phyloP scores from a whole-genome alignment of 2,113 vertebrate genomes.

The Platichthys flesus region DNA sequence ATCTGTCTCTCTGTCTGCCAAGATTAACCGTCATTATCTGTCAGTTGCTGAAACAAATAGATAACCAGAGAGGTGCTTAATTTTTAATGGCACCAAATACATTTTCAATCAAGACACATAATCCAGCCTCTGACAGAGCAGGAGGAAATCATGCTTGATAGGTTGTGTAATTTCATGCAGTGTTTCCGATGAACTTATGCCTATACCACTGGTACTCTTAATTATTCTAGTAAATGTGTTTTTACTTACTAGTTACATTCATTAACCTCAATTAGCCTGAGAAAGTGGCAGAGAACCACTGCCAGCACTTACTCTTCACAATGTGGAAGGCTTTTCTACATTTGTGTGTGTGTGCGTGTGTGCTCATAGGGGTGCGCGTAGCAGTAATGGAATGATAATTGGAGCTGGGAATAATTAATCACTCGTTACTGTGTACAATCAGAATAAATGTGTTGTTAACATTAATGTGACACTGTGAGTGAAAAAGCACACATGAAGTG shows the following conservation, averaged over 20 bases:
- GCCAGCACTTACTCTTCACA: constrained; percentile 61
- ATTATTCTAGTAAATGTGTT: constrained; percentile 79
- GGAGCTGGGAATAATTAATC: constrained; percentile 79
- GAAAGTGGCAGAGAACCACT: constrained; percentile 65
- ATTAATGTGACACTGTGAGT: constrained; percentile 53
- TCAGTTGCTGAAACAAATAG: constrained; percentile 32
- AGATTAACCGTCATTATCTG: constrained; percentile 24
- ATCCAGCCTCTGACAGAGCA: constrained; percentile 27
- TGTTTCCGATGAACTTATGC: constrained; percentile 47
- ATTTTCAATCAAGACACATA: constrained; percentile 42
- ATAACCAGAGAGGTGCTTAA: constrained; percentile 20
- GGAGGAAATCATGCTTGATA: constrained; percentile 55
- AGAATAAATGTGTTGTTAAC: constrained; percentile 74
- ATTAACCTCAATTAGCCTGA: constrained; percentile 82
- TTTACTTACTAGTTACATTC: constrained; percentile 78
- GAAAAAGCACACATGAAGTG: not conserved
- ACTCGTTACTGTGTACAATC: constrained; percentile 71
- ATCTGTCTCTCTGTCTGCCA: not conserved
- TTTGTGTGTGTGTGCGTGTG: constrained; percentile 32
- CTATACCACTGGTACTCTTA: constrained; percentile 60
- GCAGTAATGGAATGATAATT: constrained; percentile 75
- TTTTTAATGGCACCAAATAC: constrained; percentile 34
- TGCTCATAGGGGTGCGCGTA: constrained; percentile 1
- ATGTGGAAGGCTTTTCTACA: constrained; percentile 39
- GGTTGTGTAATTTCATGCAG: constrained; percentile 46